A percentile compares a stretch with the other conserved stretches of the same genome.
phyloP scores from a whole-genome alignment of 2,888 invertebrate species.

The Mellilla xanthometata region DNA sequence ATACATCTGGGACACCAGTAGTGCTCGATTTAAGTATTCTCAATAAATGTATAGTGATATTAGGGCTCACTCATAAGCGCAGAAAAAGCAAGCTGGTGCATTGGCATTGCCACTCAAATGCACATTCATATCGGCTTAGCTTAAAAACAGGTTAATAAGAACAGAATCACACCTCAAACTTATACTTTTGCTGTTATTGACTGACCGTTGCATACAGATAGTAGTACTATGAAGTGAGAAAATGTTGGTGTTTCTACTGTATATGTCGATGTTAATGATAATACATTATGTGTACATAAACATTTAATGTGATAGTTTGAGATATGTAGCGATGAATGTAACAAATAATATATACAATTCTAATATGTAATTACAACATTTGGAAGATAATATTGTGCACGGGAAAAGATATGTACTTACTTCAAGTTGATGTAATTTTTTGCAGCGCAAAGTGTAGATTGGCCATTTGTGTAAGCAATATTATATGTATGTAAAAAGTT shows the following conservation, averaged over 20 bases:
- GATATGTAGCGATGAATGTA: too few species aligned
- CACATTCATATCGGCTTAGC: constrained; percentile 11
- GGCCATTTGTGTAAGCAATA: too few species aligned
- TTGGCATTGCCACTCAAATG: constrained; percentile 3
- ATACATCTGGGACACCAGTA: constrained; percentile 5
- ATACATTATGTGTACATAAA: too few species aligned
- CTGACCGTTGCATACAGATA: constrained; percentile 63
- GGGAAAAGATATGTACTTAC: too few species aligned
- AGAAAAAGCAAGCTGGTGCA: not conserved
- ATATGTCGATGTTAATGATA: too few species aligned
- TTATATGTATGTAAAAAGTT: too few species aligned
- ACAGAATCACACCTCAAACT: constrained; percentile 12
- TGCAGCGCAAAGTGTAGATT: too few species aligned
- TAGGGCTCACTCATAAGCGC: not conserved
- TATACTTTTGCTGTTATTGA: constrained; percentile 41
- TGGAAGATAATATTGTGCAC: too few species aligned
- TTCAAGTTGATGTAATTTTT: too few species aligned
- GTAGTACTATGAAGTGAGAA: constrained; percentile 13
- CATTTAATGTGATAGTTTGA: too few species aligned
- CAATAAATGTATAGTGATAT: not conserved
- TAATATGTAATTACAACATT: too few species aligned
- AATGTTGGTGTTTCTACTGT: constrained; percentile 5
- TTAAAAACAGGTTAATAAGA: constrained; percentile 25
- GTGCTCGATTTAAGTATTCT: not conserved
- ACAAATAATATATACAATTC: too few species aligned